Conservation (phyloP, 2,888 invertebrate genomes). For the Syrista parreyssii region DNA sequence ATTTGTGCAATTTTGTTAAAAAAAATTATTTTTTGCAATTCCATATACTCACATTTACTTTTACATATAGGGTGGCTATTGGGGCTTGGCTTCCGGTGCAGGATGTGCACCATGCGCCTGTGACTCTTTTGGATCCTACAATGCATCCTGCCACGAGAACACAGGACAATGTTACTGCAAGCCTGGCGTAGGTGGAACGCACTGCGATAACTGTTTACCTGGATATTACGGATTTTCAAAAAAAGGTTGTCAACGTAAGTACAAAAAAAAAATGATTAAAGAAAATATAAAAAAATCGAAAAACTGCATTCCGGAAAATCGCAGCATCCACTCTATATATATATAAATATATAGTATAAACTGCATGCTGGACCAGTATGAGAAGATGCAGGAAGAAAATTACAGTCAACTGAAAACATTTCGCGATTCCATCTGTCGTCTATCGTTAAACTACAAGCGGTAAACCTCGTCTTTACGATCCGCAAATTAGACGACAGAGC, state of each 20-base stretch:
- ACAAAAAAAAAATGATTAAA: conserved; percentile 8
- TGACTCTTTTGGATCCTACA: conserved; percentile 75
- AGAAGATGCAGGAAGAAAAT: background rate
- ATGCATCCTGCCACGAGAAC: conserved; percentile 77
- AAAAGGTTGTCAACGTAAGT: conserved; percentile 82
- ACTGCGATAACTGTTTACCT: conserved; percentile 80
- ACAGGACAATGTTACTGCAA: conserved; percentile 85
- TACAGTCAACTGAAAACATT: background rate
- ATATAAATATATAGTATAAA: background rate
- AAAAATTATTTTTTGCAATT: background rate
- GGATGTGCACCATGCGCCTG: conserved; percentile 90
- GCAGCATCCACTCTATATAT: background rate
- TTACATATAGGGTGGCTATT: conserved; percentile 73
- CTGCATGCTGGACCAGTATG: background rate
- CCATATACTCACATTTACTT: background rate
- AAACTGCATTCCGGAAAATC: background rate
- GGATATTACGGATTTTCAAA: conserved; percentile 83
- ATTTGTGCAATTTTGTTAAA: background rate
- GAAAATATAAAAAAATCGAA: background rate
- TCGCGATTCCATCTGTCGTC: background rate
- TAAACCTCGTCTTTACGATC: background rate
- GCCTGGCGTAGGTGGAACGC: conserved; percentile 78
- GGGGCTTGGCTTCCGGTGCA: conserved; percentile 77
- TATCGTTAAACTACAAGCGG: background rate
- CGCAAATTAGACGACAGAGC: background rate